Evolutionary conservation across 1,140 invertebrate species (phyloP).

Genomic region (Berghia stephanieae): DNA sequence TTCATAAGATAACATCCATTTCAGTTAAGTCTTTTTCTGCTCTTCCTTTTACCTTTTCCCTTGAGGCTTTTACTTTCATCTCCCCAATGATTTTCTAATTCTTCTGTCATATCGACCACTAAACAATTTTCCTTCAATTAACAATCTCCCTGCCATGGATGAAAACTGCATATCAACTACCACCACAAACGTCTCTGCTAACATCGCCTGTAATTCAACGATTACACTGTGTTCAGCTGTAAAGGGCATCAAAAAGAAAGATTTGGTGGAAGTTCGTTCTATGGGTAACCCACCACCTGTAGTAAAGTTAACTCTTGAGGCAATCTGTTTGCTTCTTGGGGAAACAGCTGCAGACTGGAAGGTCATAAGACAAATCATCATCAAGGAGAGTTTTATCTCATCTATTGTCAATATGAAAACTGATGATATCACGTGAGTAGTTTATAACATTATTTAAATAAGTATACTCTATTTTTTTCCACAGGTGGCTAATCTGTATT

Average conservation of each 20-base stretch:
- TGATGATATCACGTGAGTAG: conserved; percentile 92
- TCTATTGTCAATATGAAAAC: conserved; percentile 99
- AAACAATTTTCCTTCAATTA: no score
- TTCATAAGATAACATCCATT: no score
- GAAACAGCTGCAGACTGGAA: conserved; percentile 99
- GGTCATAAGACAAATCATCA: conserved; percentile 94
- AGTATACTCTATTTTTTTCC: not conserved
- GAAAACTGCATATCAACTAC: no score
- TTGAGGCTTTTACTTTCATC: no score
- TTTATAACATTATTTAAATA: not conserved
- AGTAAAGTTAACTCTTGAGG: conserved; percentile 97
- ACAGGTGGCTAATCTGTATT: no score
- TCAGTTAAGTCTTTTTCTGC: not conserved
- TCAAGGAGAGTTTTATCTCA: conserved; percentile 99
- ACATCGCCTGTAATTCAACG: no score
- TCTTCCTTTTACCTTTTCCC: not conserved
- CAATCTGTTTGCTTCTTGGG: conserved; percentile 96
- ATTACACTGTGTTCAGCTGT: conserved; percentile 82
- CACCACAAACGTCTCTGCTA: no score
- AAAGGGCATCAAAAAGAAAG: conserved; percentile 99
- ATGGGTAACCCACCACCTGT: conserved; percentile 98
- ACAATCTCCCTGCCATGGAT: no score
- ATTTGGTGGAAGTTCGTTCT: conserved; percentile 96
- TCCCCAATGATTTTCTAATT: no score
- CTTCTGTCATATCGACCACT: no score